Evolutionary conservation across 2,113 vertebrate genomes (phyloP), one percentile per base, ranked within the genome.

Genomic region (Anser brachyrhynchus): DNA sequence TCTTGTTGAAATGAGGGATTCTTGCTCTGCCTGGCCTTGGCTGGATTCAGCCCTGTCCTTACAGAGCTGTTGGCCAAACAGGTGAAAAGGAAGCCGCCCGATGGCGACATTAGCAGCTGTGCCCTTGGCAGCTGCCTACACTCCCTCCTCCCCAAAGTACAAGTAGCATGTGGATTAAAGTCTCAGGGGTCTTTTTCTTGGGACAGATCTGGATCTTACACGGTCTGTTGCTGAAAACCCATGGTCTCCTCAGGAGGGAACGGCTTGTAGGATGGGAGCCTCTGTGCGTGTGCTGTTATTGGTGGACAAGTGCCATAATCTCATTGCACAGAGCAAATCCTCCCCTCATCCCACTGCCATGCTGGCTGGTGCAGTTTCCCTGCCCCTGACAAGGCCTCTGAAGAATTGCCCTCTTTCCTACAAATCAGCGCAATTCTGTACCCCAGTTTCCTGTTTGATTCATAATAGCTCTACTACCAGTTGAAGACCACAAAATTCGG

Each of bases 251-350:
- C 26, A 13, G 55, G 20, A 81, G 37, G 12, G 22, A 77, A 46
- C 0, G 58, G 51, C 7, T 79, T 52, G 52, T 62, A 26, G 21
- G 25, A 25, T 28, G 11, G 44, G 10, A 64, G 17, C 12, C 26
- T 41, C 13, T 58, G 22, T 76, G 35, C 4, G 0, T 39, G 43
- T 13, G n/a, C 19, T 64, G 2, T 17, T 58, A 2, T 13, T 26
- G 10, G 10, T 18, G 15, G 79, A 57, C 12, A 52, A 74, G 57
- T 51, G 7, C 35, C 49, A 18, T 46, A 20, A 19, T 21, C 16
- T 5, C 0, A 1, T 13, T 4, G 1, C 0, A 0, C 14, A 61
- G 35, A 64, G 14, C 3, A 80, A 77, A 59, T 41, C 25, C 22
- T 35, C 37, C 61, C 35, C 61, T 90, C n/a, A 43, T n/a, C 12